A percentile compares a stretch with the other conserved stretches of the same genome.
These are phyloP conservation scores for Vanessa tameamea DNA, from an alignment of 1,140 invertebrate genomes.

Conservation along the genomic window DNA sequence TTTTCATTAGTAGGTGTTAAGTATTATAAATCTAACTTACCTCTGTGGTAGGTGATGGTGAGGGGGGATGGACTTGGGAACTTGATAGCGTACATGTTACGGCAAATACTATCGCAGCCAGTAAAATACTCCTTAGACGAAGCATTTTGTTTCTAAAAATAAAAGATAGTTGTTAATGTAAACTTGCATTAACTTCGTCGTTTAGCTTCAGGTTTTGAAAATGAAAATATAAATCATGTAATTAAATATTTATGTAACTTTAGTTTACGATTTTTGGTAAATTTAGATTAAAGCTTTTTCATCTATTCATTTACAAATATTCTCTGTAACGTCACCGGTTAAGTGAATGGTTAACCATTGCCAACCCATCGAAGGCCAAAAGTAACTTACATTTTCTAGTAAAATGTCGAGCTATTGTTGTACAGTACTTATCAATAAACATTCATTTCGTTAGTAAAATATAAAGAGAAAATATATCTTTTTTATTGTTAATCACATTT, in stretches of 20 bases:
- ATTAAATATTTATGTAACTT: background rate
- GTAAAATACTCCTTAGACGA: conserved; percentile 50
- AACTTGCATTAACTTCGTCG: background rate
- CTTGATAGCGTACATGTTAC: conserved; percentile 54
- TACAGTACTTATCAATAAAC: conserved; percentile 1
- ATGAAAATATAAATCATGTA: background rate
- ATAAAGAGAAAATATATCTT: conserved; percentile 2
- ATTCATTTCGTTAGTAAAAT: conserved; percentile 10
- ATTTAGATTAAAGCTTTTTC: background rate
- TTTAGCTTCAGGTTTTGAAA: background rate
- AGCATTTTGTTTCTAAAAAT: conserved; percentile 59
- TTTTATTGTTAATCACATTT: conserved; percentile 23
- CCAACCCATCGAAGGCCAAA: conserved; percentile 35
- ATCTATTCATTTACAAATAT: conserved; percentile 16
- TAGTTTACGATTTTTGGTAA: background rate
- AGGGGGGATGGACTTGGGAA: conserved; percentile 48
- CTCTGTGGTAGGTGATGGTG: conserved; percentile 49
- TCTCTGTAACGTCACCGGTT: conserved; percentile 39
- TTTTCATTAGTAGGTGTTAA: background rate
- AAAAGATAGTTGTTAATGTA: background rate
- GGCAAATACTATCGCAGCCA: conserved; percentile 49
- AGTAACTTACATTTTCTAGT: conserved; percentile 28
- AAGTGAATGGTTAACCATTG: conserved; percentile 36
- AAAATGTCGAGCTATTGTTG: conserved; percentile 7
- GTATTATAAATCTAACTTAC: conserved; percentile 44